Evolutionary conservation across 2,888 invertebrate species (phyloP), one percentile per base, ranked within the genome.

Genomic region (Hofmannophila pseudospretella): DNA sequence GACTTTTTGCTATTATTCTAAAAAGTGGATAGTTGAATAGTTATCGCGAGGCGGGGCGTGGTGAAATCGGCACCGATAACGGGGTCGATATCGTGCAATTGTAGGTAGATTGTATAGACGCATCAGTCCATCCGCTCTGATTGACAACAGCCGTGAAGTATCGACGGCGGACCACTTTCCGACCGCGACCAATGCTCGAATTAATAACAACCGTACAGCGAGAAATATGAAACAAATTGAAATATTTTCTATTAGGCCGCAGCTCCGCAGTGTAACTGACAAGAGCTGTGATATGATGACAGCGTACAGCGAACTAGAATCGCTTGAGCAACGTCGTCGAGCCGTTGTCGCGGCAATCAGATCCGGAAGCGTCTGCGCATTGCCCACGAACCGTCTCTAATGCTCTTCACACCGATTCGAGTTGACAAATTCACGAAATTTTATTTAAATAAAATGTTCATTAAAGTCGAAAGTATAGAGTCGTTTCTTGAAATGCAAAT

Each of bases 61-160:
- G 34, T 31, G 37, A 41, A 37, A 37, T 34, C 34, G 28, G 13
- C 20, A 16, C 10, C 32, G 30, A 31, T 36, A 80, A 70, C 59
- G 67, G 66, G 76, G 74, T 74, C 77, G 72, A 63, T 71, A 72
- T 72, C 75, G 63, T 73, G 71, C 72, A 56, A 72, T 70, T 64
- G 66, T 64, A 5, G 16, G 5, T 16, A 16, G 16, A 3, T 16
- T 4, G 16, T 16, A 16, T 16, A 64, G 59, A 67, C 67, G 69
- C 73, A 70, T 32, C 35, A 56, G 50, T 47, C 55, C 67, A 57
- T 56, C 65, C 68, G 79, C 66, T 74, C 80, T 71, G 79, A 82
- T 78, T 81, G 84, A 79, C 80, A 72, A 66, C 61, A 52, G 67
- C 63, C 79, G 79, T 79, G 75, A 72, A 71, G 74, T 72, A 75